Percentiles rank a stretch among this genome's conserved stretches.
Evolutionary conservation across 2,113 vertebrate species (phyloP).

Genomic region (Galemys pyrenaicus): DNA sequence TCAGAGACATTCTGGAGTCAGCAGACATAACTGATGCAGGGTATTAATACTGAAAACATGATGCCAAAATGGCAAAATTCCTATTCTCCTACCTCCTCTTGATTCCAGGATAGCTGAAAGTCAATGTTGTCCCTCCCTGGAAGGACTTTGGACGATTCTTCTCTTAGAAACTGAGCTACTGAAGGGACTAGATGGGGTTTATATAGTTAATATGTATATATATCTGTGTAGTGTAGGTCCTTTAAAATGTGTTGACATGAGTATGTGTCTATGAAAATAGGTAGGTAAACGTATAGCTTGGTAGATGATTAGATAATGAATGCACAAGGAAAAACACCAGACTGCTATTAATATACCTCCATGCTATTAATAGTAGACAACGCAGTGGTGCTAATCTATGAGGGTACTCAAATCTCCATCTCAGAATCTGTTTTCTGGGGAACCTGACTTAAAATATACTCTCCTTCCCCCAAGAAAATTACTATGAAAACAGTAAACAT

Average conservation of each 20-base stretch:
- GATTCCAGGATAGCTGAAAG: not conserved
- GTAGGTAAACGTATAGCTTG: not conserved
- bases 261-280: not conserved
- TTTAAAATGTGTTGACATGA: not conserved
- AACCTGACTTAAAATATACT: not conserved
- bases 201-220: not conserved
- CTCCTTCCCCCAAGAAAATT: not conserved
- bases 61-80: not conserved
- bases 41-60: not conserved
- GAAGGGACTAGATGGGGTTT: not conserved
- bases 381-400: not conserved
- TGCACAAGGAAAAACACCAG: not conserved
- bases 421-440: not conserved
- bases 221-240: not conserved
- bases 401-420: not conserved
- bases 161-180: slow-evolving; percentile 17
- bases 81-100: not conserved
- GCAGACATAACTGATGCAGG: not conserved
- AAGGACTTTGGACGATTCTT: not conserved
- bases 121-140: not conserved
- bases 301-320: not conserved
- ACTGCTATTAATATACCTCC: not conserved
- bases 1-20: not conserved
- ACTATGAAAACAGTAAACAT: not conserved
- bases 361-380: not conserved